Evolutionary conservation across 2,888 invertebrate genomes (phyloP).

Genomic region (Leptinotarsa haldemani): DNA sequence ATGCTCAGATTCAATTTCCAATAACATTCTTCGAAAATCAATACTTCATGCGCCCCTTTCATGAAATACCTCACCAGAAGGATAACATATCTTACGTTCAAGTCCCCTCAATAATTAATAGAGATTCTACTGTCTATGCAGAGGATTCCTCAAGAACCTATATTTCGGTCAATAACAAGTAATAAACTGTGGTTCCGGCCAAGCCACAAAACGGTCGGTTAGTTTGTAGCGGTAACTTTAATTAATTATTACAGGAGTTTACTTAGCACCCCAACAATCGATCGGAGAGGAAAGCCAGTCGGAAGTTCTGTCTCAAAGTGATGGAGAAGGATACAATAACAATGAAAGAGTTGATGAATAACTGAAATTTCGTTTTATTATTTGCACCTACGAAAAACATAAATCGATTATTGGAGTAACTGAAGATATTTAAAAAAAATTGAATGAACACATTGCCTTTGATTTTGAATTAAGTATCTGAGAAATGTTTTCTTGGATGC

Average conservation of each 20-base stretch:
- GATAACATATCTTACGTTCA: not conserved
- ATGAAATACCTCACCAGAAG: too few relatives aligned
- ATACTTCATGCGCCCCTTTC: too few relatives aligned
- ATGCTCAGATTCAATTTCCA: too few relatives aligned
- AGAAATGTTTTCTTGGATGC: too few relatives aligned
- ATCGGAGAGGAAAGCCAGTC: not conserved
- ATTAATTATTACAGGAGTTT: not conserved
- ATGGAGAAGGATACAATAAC: not conserved
- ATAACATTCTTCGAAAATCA: too few relatives aligned
- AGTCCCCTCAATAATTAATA: not conserved
- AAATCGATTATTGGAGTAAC: too few relatives aligned
- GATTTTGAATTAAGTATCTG: too few relatives aligned
- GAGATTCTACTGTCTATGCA: not conserved
- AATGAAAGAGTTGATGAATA: not conserved
- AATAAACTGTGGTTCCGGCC: constrained; percentile 8
- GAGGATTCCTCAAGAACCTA: constrained; percentile 2
- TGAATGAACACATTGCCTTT: too few relatives aligned
- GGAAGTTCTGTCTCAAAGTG: not conserved
- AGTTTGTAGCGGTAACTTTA: constrained; percentile 13
- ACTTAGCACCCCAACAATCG: not conserved
- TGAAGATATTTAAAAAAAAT: too few relatives aligned
- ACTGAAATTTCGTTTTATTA: too few relatives aligned
- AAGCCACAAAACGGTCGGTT: constrained; percentile 1
- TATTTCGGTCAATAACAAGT: constrained; percentile 8
- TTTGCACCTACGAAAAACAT: too few relatives aligned